Evolutionary conservation across 2,113 vertebrate species (phyloP), one percentile per base, ranked within the genome.

Genomic region (Anarrhichthys ocellatus): DNA sequence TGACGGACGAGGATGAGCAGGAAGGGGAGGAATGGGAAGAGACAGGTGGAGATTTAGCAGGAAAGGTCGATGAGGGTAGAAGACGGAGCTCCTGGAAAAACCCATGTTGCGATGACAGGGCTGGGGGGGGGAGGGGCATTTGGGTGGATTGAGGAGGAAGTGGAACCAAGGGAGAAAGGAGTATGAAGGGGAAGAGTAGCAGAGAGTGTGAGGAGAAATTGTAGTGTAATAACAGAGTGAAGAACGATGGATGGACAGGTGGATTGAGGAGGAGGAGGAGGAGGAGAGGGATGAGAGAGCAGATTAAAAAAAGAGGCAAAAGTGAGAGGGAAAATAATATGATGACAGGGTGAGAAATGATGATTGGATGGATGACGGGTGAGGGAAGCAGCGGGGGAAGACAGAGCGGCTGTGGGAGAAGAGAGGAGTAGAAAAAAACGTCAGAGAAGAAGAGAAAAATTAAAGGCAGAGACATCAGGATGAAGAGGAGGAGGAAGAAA

Each of bases 311-410:
- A 73, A 80, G 48, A 73, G 11, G 48, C 2, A 1, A 81, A 67
- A 80, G 42, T 32, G 59, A 72, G 52, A 65, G 52, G 17, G 46
- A 76, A 80, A 81, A 75, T 64, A 40, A 68, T 38, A 46, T 27
- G 64, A 87, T 72, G 83, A 81, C 65, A 52, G 71, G 67, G 44
- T 85, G 67, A 81, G 65, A 86, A 77, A 86, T 81, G 70, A 84
- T 70, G 64, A 87, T 71, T 86, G 74, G 86, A 24, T 32, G 42
- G 75, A 61, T 83, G 85, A 83, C 10, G 17, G 82, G 71, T 42
- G 67, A 77, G 20, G 20, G 18, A 32, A 69, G 24, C 20, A 76
- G 74, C 34, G n/a, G 59, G 48, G 48, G 71, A 70, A 61, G n/a
- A 76, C 15, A 15, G 24, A 50, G 24, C 2, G 11, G 40, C 22